Percentiles rank a stretch among this genome's conserved stretches.
phyloP scores from a whole-genome alignment of 2,113 vertebrate species.

The Melanostigma gelatinosum region DNA sequence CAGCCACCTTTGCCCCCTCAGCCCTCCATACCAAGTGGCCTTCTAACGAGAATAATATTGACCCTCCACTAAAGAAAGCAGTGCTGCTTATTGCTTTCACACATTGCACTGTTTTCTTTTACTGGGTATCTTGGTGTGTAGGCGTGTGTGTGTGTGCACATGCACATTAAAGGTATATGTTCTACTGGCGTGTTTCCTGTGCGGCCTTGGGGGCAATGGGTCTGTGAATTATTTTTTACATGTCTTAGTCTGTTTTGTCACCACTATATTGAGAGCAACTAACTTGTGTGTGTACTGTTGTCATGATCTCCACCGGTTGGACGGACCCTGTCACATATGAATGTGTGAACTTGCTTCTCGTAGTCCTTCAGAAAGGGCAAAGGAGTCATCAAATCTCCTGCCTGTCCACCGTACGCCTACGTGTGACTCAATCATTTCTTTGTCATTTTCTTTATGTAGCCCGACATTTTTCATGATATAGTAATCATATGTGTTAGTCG shows the following conservation, averaged over 20 bases:
- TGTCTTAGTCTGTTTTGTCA: neutral
- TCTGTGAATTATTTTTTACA: neutral
- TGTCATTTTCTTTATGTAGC: conserved; percentile 40
- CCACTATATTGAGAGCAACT: neutral
- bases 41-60: conserved; percentile 72
- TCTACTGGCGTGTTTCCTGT: neutral
- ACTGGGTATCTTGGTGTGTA: neutral
- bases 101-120: conserved; percentile 39
- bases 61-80: conserved; percentile 71
- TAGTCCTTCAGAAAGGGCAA: conserved; percentile 49
- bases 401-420: neutral
- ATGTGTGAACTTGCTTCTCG: neutral
- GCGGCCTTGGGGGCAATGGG: neutral
- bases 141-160: neutral
- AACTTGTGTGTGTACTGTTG: neutral
- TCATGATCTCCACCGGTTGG: neutral
- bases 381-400: conserved; percentile 24
- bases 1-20: conserved; percentile 53
- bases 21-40: conserved; percentile 41
- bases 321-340: neutral
- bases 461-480: conserved; percentile 40
- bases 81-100: conserved; percentile 62
- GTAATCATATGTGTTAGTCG: conserved; percentile 9
- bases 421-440: conserved; percentile 26
- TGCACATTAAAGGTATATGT: neutral